These are phyloP conservation scores for Pycnomerus fuliginosus DNA, from an alignment of 2,888 invertebrate species.

Conservation along the genomic window DNA sequence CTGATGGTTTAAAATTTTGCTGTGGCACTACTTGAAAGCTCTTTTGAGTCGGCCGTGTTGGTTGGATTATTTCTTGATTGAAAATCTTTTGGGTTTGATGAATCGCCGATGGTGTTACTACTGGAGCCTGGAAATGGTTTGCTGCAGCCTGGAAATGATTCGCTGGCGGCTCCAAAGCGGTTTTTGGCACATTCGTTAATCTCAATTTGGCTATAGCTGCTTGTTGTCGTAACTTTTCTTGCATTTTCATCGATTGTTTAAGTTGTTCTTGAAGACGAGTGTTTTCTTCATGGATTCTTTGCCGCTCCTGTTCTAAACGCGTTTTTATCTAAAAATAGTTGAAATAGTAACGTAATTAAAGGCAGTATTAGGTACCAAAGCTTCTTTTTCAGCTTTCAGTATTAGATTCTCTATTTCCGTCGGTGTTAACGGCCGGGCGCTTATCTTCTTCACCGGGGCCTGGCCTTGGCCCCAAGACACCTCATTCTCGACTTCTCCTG, in stretches of 20 bases:
- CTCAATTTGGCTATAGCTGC: conserved; percentile 31
- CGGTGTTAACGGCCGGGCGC: conserved; percentile 38
- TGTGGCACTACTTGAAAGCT: too few relatives aligned
- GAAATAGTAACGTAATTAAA: conserved; percentile 2
- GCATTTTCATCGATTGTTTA: conserved; percentile 46
- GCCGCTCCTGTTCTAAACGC: conserved; percentile 48
- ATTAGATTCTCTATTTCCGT: conserved; percentile 56
- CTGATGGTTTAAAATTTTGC: too few relatives aligned
- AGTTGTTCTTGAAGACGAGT: conserved; percentile 48
- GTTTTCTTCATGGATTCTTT: conserved; percentile 49
- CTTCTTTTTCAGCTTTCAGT: conserved; percentile 62
- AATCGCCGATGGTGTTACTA: too few relatives aligned
- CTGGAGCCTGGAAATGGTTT: too few relatives aligned
- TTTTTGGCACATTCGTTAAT: too few relatives aligned
- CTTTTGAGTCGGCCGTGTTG: too few relatives aligned
- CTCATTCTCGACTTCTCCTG: conserved; percentile 59
- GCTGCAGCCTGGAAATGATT: too few relatives aligned
- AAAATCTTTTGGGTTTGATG: too few relatives aligned
- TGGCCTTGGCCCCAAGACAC: conserved; percentile 65
- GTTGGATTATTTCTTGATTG: too few relatives aligned
- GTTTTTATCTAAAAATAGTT: conserved; percentile 45
- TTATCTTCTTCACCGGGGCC: conserved; percentile 34
- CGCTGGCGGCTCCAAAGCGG: too few relatives aligned
- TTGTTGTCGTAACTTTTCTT: conserved; percentile 49
- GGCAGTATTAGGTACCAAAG: conserved; percentile 53